Percentiles rank a stretch among this genome's conserved stretches.
Conservation (phyloP, 2,797 vertebrate genomes). For the Acropternis orthonyx region DNA sequence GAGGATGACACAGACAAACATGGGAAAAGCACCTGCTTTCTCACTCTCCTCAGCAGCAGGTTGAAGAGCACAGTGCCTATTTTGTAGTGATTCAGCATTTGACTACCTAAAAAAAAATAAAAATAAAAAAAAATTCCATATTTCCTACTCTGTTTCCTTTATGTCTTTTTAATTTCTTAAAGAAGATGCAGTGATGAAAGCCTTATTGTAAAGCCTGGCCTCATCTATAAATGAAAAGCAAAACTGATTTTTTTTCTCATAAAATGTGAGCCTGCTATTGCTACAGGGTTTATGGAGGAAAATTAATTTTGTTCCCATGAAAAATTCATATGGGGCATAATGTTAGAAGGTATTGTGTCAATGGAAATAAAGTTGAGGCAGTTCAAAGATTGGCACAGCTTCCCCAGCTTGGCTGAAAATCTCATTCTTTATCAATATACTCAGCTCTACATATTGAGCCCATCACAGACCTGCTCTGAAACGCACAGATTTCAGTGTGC, state of each 20-base stretch:
- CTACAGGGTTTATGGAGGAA: not conserved
- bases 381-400: not conserved
- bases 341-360: not conserved
- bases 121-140: not conserved
- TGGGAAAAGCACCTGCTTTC: not conserved
- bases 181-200: not conserved
- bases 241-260: not conserved
- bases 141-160: not conserved
- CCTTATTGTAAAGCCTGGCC: not conserved
- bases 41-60: conserved; percentile 16
- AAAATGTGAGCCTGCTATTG: not conserved
- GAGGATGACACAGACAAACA: conserved; percentile 16
- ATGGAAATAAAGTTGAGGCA: not conserved
- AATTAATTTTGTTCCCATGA: not conserved
- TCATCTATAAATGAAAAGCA: not conserved
- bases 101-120: not conserved
- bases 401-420: not conserved
- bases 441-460: not conserved
- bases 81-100: conserved; percentile 17
- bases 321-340: not conserved
- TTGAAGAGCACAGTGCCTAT: not conserved
- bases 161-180: not conserved
- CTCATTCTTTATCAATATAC: not conserved
- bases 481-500: not conserved
- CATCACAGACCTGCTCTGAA: not conserved